A percentile compares a stretch with the other conserved stretches of the same genome.
Conservation (phyloP, 2,888 invertebrate species). For the Trilocha varians region DNA sequence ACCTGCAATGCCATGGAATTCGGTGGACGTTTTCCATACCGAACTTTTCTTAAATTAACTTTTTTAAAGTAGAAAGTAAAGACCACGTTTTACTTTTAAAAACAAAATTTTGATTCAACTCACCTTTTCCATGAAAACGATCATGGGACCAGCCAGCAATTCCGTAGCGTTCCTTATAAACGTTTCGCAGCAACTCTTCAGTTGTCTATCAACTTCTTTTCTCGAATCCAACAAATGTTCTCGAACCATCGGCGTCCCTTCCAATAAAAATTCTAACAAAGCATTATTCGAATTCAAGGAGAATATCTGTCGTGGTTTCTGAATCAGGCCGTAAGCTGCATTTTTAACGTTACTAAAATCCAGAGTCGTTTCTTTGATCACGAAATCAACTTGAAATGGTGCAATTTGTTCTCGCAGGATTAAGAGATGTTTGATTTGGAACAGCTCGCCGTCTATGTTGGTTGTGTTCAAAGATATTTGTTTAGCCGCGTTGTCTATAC, state of each 20-base stretch:
- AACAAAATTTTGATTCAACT: constrained; percentile 7
- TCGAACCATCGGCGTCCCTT: constrained; percentile 94
- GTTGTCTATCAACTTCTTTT: constrained; percentile 94
- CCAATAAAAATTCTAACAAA: constrained; percentile 89
- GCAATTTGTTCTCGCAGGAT: constrained; percentile 98
- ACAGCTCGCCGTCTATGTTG: constrained; percentile 94
- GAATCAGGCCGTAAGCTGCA: constrained; percentile 83
- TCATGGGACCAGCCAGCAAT: constrained; percentile 82
- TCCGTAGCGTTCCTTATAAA: constrained; percentile 88
- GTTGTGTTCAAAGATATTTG: constrained; percentile 85
- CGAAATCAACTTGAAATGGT: constrained; percentile 96
- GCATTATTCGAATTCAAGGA: constrained; percentile 91
- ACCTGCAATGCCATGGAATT: too few relatives aligned
- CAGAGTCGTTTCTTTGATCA: constrained; percentile 92
- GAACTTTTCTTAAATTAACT: too few relatives aligned
- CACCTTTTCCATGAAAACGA: constrained; percentile 83
- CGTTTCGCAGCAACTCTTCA: constrained; percentile 91
- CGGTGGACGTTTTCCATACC: too few relatives aligned
- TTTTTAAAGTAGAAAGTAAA: too few relatives aligned
- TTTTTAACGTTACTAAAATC: constrained; percentile 95
- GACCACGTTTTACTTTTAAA: too few relatives aligned
- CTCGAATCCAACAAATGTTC: constrained; percentile 95
- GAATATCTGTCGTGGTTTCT: constrained; percentile 89
- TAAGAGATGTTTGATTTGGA: constrained; percentile 97
- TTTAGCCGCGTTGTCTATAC: constrained; percentile 85